phyloP scores from a whole-genome alignment of 2,888 invertebrate species.

The Adelphocoris suturalis region DNA sequence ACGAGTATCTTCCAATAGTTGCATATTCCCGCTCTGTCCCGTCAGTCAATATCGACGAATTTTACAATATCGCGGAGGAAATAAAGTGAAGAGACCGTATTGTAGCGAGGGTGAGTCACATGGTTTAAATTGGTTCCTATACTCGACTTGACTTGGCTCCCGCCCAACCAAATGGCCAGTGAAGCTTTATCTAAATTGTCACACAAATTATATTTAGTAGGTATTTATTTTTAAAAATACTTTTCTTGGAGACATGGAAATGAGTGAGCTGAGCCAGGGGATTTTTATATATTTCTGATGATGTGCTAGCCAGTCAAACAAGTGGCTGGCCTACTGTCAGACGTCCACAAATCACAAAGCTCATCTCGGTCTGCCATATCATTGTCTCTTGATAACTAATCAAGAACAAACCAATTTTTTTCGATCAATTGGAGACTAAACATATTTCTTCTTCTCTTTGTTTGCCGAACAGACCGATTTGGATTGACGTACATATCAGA shows the following conservation, averaged over 20 bases:
- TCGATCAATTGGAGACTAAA: too few species aligned
- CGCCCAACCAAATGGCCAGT: constrained; percentile 69
- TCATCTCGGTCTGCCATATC: not conserved
- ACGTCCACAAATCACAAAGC: constrained; percentile 59
- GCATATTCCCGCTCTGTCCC: too few species aligned
- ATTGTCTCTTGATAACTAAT: constrained; percentile 43
- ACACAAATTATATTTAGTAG: constrained; percentile 71
- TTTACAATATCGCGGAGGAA: constrained; percentile 8
- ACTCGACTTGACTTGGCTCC: constrained; percentile 59
- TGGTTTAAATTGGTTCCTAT: constrained; percentile 69
- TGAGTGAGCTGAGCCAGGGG: constrained; percentile 67
- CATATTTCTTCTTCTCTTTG: too few species aligned
- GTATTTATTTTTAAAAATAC: constrained; percentile 70
- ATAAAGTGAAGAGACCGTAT: constrained; percentile 49
- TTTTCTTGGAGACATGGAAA: constrained; percentile 66
- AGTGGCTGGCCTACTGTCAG: constrained; percentile 56
- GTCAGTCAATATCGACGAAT: too few species aligned
- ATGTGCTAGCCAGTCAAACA: constrained; percentile 58
- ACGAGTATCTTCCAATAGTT: too few species aligned
- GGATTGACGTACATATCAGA: too few species aligned
- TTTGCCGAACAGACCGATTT: too few species aligned
- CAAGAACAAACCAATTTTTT: not conserved
- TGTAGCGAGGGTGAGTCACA: constrained; percentile 65
- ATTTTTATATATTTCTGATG: constrained; percentile 62
- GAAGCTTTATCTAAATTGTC: constrained; percentile 70